A percentile compares a stretch with the other conserved stretches of the same genome.
phyloP scores from a whole-genome alignment of 2,113 vertebrate genomes.

The Eptesicus fuscus region DNA sequence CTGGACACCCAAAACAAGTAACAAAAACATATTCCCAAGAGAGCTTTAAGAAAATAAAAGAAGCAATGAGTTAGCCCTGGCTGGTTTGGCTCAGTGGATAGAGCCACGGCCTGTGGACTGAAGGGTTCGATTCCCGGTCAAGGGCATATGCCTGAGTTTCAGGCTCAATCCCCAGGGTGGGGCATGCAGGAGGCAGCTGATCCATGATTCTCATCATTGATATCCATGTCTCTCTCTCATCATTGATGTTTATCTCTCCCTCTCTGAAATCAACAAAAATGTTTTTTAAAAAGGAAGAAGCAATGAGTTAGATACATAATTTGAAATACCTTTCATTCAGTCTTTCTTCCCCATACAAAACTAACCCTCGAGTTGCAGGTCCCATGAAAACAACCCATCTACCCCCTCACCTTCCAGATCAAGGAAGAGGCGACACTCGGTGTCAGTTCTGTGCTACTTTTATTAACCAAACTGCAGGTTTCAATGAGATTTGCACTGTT shows the following conservation, averaged over 20 bases:
- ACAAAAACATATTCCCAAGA: neutral
- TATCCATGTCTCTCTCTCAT: no score
- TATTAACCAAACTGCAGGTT: conserved; percentile 33
- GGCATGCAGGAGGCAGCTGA: no score
- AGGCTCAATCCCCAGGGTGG: no score
- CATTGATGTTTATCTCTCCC: no score
- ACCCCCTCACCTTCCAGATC: neutral
- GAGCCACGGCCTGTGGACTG: no score
- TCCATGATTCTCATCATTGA: no score
- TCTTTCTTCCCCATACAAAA: neutral
- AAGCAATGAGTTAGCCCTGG: neutral
- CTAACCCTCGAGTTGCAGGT: neutral
- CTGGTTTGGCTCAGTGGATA: no score
- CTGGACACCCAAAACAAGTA: neutral
- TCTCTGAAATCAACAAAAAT: no score
- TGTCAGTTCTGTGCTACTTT: neutral
- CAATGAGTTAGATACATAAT: neutral
- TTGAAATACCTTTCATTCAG: neutral
- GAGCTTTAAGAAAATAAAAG: neutral
- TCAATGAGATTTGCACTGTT: neutral
- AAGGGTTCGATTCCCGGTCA: no score
- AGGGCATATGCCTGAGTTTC: no score
- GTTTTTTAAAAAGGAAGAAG: neutral
- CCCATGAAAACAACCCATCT: neutral
- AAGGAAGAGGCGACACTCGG: neutral